Base-by-base conservation (phyloP, 2,797 vertebrate genomes). In the Hippoglossus hippoglossus region DNA sequence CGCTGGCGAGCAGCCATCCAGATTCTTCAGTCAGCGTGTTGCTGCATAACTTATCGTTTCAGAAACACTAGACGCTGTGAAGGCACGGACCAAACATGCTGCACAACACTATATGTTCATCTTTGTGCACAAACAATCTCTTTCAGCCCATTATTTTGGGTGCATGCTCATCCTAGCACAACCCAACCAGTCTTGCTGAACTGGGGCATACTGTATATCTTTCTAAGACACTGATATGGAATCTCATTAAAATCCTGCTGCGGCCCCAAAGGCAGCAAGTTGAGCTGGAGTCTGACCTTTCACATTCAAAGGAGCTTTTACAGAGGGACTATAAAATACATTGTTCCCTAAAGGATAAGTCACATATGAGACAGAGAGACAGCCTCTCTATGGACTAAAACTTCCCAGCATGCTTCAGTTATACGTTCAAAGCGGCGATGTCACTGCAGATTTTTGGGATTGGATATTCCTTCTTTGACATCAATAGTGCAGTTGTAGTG, bases 1-100 rank as follows among this genome's bases (percentile, higher is more conserved):
- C 49, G 57, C 72, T 84, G 77, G 74, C 76, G 8, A 12, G 18
- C 36, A 25, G 71, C 80, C 77, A 71, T 70, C 56, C 34, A 51
- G 13, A 56, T 72, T 75, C 21, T 77, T 78, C 63, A 62, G 46
- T 61, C 75, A 56, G 44, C 26, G 10, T 59, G 67, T 66, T 67
- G 57, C 76, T 71, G 71, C 60, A 75, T 47, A 67, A 78, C 44
- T 63, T 62, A 39, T 55, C 44, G 9, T 63, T 52, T 52, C 25
- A 26, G 50, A 77, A 71, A 73, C 24, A 54, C 36, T 24, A 22
- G 25, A 49, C 39, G 41, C 44, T 61, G 47, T 22, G 18, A 62
- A 52, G 36, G 28, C 46, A 66, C 47, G 59, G 15, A 34, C 2
- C 63, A 63, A 73, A 63, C 44, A 49, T 50, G 24, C 6, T 50